A percentile compares a stretch with the other conserved stretches of the same genome.
Conservation (phyloP, 2,113 vertebrate genomes). For the Crotalus viridis region DNA sequence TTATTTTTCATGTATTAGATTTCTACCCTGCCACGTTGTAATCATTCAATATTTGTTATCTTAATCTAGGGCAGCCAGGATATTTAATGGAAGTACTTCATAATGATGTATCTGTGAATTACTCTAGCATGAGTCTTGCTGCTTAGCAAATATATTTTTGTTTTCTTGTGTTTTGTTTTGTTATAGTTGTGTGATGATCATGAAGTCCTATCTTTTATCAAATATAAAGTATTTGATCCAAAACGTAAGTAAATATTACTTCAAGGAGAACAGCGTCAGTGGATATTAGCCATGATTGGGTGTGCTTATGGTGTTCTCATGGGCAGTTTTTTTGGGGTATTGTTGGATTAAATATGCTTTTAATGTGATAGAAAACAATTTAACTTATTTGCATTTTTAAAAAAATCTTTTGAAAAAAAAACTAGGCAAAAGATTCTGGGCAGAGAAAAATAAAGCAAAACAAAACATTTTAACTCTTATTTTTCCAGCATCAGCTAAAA, state of each 20-base stretch:
- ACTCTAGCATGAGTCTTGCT: not conserved
- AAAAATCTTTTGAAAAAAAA: not conserved
- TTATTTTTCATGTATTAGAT: not conserved
- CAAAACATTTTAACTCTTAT: constrained; percentile 23
- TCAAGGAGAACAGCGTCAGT: not conserved
- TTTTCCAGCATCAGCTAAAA: constrained; percentile 88
- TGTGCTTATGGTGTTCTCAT: not conserved
- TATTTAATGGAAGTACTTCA: not conserved
- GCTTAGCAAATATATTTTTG: constrained; percentile 17
- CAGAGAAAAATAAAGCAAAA: not conserved
- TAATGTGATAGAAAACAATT: not conserved
- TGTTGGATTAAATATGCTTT: not conserved
- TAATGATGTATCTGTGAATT: not conserved
- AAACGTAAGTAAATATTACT: constrained; percentile 84
- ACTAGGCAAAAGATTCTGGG: not conserved
- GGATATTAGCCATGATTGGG: not conserved
- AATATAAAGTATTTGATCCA: constrained; percentile 95
- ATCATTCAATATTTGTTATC: not conserved
- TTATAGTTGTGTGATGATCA: constrained; percentile 91
- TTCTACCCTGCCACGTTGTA: not conserved
- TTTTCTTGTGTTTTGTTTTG: constrained; percentile 51
- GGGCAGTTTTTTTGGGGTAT: not conserved
- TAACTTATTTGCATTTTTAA: not conserved
- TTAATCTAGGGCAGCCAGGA: not conserved
- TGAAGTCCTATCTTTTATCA: constrained; percentile 89